These are phyloP conservation scores for Willowsia nigromaculata DNA, from an alignment of 2,888 invertebrate species.

Conservation along the genomic window DNA sequence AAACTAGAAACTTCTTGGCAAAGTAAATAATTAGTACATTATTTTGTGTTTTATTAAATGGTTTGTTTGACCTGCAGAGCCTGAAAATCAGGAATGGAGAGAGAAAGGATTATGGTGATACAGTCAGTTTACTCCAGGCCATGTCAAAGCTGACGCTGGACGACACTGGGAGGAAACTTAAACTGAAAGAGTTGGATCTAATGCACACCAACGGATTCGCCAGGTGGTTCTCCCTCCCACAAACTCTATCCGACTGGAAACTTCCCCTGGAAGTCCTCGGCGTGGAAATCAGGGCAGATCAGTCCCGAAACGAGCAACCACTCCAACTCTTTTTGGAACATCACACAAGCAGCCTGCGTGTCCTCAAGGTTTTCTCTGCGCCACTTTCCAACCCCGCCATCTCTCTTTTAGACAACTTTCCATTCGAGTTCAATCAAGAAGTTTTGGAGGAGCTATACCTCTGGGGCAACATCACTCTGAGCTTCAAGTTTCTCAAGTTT, in stretches of 20 bases:
- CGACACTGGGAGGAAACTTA: not conserved
- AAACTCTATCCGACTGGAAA: not conserved
- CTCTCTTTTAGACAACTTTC: not conserved
- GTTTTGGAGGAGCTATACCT: not conserved
- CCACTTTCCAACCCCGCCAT: not conserved
- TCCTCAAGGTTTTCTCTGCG: not conserved
- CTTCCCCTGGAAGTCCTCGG: not conserved
- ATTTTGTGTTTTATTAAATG: not conserved
- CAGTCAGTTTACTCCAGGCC: not conserved
- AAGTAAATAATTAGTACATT: not conserved
- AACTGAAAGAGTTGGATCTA: not conserved
- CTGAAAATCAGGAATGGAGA: not conserved
- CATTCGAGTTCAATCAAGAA: not conserved
- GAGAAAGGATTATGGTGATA: not conserved
- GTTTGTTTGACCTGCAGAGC: not conserved
- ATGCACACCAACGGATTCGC: not conserved
- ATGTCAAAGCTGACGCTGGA: not conserved
- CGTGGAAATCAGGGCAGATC: not conserved
- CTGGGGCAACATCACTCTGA: not conserved
- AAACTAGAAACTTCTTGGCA: not conserved
- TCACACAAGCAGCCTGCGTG: not conserved
- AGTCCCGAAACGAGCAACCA: not conserved
- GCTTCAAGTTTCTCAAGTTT: not conserved
- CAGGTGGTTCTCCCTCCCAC: not conserved
- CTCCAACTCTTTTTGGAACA: not conserved